Conservation (phyloP, 2,797 vertebrate genomes). For the Rallus crepitans region DNA sequence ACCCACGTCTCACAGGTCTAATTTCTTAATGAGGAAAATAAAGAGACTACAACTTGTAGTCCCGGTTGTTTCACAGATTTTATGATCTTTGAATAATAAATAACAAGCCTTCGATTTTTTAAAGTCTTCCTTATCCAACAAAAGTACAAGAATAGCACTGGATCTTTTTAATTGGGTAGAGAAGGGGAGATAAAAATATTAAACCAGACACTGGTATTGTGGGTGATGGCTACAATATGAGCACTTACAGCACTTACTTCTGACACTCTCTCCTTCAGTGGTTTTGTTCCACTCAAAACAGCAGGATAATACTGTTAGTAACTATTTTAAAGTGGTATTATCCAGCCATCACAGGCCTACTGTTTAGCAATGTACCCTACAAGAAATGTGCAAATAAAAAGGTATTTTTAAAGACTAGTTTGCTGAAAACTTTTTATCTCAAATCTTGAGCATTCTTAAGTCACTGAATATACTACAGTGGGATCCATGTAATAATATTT, state of each 20-base stretch:
- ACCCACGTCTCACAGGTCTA: not conserved
- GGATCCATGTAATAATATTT: not conserved
- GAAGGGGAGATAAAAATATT: not conserved
- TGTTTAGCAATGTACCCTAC: not conserved
- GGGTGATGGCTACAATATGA: not conserved
- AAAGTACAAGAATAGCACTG: not conserved
- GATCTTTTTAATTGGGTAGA: accelerated
- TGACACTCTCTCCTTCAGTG: not conserved
- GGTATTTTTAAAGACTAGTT: not conserved
- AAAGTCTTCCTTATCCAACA: not conserved
- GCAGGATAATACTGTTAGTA: not conserved
- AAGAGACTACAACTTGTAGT: not conserved
- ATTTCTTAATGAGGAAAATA: not conserved
- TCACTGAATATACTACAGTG: not conserved
- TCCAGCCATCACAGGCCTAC: not conserved
- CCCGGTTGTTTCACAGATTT: not conserved
- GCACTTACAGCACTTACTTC: not conserved
- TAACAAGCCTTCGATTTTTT: not conserved
- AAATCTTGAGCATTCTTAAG: not conserved
- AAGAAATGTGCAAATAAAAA: not conserved
- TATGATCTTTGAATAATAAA: not conserved
- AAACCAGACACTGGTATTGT: not conserved
- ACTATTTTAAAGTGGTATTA: not conserved
- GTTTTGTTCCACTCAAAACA: not conserved
- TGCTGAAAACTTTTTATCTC: not conserved